These are phyloP conservation scores for Drosophila trapezifrons DNA, from an alignment of 1,140 invertebrate genomes.

Conservation along the genomic window DNA sequence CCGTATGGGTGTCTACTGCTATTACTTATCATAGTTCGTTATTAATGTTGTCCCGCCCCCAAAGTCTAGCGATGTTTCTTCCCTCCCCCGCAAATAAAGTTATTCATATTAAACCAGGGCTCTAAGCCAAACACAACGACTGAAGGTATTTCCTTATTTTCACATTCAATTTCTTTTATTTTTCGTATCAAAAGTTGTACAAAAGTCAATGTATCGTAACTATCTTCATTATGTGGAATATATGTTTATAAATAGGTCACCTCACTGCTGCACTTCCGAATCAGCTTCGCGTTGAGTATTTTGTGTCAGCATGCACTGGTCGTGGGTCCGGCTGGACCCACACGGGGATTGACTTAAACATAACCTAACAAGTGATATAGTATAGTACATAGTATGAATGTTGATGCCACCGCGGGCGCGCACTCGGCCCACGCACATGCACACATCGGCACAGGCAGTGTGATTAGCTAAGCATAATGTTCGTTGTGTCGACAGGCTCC, in stretches of 20 bases:
- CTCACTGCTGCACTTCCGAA: conserved; percentile 49
- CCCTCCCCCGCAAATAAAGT: conserved; percentile 49
- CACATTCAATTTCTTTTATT: conserved; percentile 32
- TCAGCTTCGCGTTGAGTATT: conserved; percentile 74
- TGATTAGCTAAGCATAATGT: conserved; percentile 82
- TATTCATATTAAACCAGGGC: conserved; percentile 65
- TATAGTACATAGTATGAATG: conserved; percentile 67
- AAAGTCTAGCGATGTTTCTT: conserved; percentile 40
- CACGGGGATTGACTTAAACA: conserved; percentile 64
- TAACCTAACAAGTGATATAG: conserved; percentile 71
- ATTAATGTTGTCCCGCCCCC: conserved; percentile 54
- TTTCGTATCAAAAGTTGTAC: conserved; percentile 41
- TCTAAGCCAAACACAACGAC: conserved; percentile 45
- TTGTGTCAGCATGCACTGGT: conserved; percentile 77
- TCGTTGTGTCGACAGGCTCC: conserved; percentile 75
- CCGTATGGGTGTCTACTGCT: conserved; percentile 50
- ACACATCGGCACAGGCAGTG: conserved; percentile 75
- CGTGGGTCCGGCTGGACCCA: conserved; percentile 53
- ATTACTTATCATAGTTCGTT: conserved; percentile 44
- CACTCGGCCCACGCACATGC: conserved; percentile 23
- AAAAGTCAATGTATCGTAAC: conserved; percentile 30
- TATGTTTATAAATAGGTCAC: conserved; percentile 57
- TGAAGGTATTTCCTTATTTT: not conserved
- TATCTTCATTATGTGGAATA: conserved; percentile 34
- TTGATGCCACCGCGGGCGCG: conserved; percentile 30